A percentile compares a stretch with the other conserved stretches of the same genome.
Evolutionary conservation across 2,113 vertebrate species (phyloP).

Genomic region (Chionis minor): DNA sequence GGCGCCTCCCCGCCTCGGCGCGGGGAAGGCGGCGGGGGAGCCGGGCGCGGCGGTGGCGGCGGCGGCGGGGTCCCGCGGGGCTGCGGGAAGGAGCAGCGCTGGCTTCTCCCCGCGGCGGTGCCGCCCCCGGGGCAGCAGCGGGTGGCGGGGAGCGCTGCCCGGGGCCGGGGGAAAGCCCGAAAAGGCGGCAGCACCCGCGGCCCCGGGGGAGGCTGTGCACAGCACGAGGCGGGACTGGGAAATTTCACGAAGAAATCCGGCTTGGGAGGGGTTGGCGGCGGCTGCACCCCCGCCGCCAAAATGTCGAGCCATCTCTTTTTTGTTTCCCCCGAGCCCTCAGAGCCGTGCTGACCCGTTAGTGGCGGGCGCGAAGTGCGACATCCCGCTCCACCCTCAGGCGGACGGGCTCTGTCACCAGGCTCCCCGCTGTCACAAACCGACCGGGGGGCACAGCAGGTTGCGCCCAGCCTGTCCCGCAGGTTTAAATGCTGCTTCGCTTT

Average conservation of each 20-base stretch:
- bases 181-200: background rate
- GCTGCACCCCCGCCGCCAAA: fast-evolving
- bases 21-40: background rate
- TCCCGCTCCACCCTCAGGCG: fast-evolving
- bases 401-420: fast-evolving
- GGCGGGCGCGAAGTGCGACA: fast-evolving
- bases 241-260: fast-evolving
- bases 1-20: background rate
- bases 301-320: fast-evolving
- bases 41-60: background rate
- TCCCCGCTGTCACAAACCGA: fast-evolving
- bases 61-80: background rate
- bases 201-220: background rate
- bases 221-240: fast-evolving
- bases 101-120: background rate
- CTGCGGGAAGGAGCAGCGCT: background rate
- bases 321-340: fast-evolving
- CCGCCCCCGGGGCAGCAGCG: background rate
- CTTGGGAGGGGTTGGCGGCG: fast-evolving
- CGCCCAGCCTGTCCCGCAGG: fast-evolving
- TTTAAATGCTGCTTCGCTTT: background rate
- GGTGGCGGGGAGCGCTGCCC: background rate
- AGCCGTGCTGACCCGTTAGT: fast-evolving
- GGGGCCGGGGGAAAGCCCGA: too few species aligned
- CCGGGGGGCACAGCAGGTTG: background rate